phyloP scores from a whole-genome alignment of 2,113 vertebrate species.

The Mustela nigripes region DNA sequence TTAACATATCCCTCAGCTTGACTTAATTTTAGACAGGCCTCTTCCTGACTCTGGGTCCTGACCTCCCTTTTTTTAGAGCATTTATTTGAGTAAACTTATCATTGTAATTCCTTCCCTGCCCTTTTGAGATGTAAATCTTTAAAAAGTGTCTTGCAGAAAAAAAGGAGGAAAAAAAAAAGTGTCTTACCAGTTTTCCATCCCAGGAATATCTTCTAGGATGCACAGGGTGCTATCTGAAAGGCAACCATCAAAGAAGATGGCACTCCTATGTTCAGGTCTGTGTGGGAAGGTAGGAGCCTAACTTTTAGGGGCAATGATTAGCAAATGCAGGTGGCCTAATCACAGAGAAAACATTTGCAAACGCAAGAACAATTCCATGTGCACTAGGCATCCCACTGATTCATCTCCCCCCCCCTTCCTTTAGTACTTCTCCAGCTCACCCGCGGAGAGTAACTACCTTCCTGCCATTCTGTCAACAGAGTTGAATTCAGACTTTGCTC shows the following conservation, averaged over 20 bases:
- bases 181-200: background rate
- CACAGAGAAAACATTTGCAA: background rate
- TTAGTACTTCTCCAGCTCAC: background rate
- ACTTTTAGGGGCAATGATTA: background rate
- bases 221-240: background rate
- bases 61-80: background rate
- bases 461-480: background rate
- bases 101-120: background rate
- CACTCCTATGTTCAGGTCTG: background rate
- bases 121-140: background rate
- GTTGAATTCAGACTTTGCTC: background rate
- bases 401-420: background rate
- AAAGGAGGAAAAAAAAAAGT: background rate
- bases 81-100: background rate
- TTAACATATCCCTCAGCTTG: background rate
- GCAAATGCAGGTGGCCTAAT: background rate
- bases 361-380: background rate
- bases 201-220: background rate
- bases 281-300: background rate
- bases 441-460: background rate
- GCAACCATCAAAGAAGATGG: background rate
- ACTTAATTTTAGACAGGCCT: background rate
- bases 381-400: background rate
- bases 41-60: background rate
- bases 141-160: background rate